A percentile compares a stretch with the other conserved stretches of the same genome.
These are phyloP conservation scores for Eucera pruinosa DNA, from an alignment of 2,888 invertebrate genomes.

Conservation along the genomic window DNA sequence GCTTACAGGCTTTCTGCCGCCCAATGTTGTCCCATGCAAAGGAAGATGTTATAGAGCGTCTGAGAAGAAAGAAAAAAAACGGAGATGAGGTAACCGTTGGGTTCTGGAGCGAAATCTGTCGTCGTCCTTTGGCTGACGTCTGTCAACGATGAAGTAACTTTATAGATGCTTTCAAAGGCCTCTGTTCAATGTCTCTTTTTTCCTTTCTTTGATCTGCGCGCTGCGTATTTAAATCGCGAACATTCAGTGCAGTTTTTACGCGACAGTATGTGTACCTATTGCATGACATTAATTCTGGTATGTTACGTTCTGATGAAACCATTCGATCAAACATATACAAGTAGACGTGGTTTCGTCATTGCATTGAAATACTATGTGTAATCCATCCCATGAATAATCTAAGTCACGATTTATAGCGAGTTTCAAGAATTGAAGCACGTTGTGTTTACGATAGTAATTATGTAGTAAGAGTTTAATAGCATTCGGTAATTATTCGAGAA, in stretches of 20 bases:
- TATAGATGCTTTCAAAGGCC: conserved; percentile 23
- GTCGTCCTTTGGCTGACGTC: conserved; percentile 16
- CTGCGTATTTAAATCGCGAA: conserved; percentile 15
- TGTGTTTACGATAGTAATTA: no score
- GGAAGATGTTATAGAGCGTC: conserved; percentile 2
- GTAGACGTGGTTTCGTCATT: background rate
- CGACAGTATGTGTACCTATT: conserved; percentile 15
- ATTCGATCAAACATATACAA: background rate
- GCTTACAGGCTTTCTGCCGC: background rate
- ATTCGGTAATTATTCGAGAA: background rate
- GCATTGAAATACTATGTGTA: background rate
- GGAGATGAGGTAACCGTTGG: conserved; percentile 34
- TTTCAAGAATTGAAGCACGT: no score
- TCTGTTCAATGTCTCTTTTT: conserved; percentile 31
- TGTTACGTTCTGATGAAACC: background rate
- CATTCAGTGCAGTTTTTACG: conserved; percentile 19
- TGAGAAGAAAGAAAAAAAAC: conserved; percentile 10
- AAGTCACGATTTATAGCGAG: no score
- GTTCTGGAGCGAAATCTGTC: conserved; percentile 43
- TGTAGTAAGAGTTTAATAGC: no score
- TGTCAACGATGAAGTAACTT: conserved; percentile 33
- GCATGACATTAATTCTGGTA: background rate
- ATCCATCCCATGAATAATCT: background rate
- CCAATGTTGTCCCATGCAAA: conserved; percentile 17
- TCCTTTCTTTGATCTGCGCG: conserved; percentile 8